Base-by-base conservation (phyloP, 2,888 invertebrate genomes). In the Cosmorhoe ocellata region DNA sequence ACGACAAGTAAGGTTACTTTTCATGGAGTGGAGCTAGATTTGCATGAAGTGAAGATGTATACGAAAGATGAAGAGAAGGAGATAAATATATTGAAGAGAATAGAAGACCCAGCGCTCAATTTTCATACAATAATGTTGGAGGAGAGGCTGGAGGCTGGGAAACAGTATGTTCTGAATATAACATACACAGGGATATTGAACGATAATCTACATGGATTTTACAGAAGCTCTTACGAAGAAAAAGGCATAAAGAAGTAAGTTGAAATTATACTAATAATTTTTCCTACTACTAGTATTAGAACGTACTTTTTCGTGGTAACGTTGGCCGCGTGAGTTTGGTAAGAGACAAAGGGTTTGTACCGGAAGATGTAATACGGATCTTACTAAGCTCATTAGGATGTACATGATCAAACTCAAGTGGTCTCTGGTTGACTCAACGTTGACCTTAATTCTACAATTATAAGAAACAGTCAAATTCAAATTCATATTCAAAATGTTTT, bases 171-270 rank as follows among this genome's bases (percentile, higher is more conserved):
- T 41, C 74, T 97, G 57, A 87, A 92, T 59, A 93, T 97, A 54
- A 91, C 92, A 38, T 97, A 93, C 70, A 85, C 90, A 3, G 97
- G 96, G 0, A 86, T 92, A 51, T 84, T 97, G 41, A 94, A 94
- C 68, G 95, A 96, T 71, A 91, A 93, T 59, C 84, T 96, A 27
- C 93, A 94, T 66, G 97, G 96, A 33, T 96, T 97, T 79, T 97
- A 96, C 72, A 91, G 95, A 63, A 96, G 96, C 81, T 95, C 95
- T 0, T 97, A 97, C 76, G 91, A 91, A 61, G 92, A 92, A 58
- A 91, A 91, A 56, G 94, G 93, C 62, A 86, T 93, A 47, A 94
- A 92, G 64, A 94, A 93, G 96, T 95, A 78, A 84, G 84, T 71
- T 12, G 1, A 8, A 32, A 36, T 14, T 10, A 11, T 3, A 24